Evolutionary conservation across 2,888 invertebrate genomes (phyloP).

Genomic region (Melinopterus prodromus): DNA sequence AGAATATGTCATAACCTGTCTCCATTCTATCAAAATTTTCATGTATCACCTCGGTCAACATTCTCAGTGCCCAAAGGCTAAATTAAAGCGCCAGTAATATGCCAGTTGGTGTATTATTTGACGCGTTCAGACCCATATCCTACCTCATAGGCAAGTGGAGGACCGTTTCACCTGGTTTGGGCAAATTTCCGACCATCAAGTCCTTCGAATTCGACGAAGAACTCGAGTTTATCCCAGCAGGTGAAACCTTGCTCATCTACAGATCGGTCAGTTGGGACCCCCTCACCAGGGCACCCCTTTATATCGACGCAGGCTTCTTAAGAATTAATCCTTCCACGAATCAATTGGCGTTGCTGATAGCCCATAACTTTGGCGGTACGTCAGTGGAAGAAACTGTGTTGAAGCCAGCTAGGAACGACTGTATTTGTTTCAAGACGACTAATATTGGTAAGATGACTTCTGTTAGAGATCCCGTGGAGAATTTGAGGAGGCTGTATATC

Average conservation of each 20-base stretch:
- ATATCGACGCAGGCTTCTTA: slow-evolving; percentile 70
- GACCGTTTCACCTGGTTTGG: slow-evolving; percentile 61
- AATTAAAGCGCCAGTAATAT: slow-evolving; percentile 12
- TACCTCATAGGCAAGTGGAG: slow-evolving; percentile 71
- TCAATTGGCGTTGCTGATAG: slow-evolving; percentile 64
- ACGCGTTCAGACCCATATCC: slow-evolving; percentile 64
- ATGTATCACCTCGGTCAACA: background rate
- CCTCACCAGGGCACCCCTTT: slow-evolving; percentile 66
- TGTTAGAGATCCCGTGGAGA: slow-evolving; percentile 63
- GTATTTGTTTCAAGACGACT: slow-evolving; percentile 60
- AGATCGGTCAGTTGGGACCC: slow-evolving; percentile 64
- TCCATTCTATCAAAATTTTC: background rate
- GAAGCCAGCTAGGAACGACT: slow-evolving; percentile 33
- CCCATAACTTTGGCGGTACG: slow-evolving; percentile 70
- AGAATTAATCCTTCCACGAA: slow-evolving; percentile 66
- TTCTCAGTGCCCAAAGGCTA: background rate
- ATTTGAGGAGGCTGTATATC: slow-evolving; percentile 46
- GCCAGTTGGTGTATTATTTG: slow-evolving; percentile 54
- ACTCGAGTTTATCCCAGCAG: slow-evolving; percentile 65
- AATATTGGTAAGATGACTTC: slow-evolving; percentile 63
- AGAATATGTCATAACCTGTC: background rate
- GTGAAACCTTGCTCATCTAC: slow-evolving; percentile 70
- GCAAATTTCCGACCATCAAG: slow-evolving; percentile 66
- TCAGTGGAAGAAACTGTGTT: slow-evolving; percentile 63
- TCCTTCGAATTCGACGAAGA: slow-evolving; percentile 67